phyloP scores from a whole-genome alignment of 1,140 invertebrate species.

The Saccostrea glomerata region DNA sequence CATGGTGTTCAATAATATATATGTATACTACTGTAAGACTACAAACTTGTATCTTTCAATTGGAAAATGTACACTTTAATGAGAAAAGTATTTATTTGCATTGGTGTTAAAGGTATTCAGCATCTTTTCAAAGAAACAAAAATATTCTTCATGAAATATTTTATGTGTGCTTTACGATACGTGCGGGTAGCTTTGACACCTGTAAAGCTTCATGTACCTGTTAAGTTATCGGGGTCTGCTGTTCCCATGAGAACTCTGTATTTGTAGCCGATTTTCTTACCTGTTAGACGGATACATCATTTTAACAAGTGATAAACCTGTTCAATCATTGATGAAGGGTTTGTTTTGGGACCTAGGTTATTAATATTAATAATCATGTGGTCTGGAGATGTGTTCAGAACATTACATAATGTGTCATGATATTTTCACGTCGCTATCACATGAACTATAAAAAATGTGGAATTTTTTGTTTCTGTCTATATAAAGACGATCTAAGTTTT shows the following conservation, averaged over 20 bases:
- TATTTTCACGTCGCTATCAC: neutral
- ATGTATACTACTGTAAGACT: no score
- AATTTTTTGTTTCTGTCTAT: neutral
- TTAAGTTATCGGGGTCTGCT: neutral
- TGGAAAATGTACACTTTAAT: no score
- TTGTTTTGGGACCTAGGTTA: neutral
- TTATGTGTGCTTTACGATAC: no score
- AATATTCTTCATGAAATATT: no score
- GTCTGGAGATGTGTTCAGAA: neutral
- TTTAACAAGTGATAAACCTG: neutral
- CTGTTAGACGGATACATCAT: neutral
- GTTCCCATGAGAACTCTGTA: neutral
- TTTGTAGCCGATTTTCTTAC: neutral
- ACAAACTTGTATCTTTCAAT: no score
- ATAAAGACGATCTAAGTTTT: slow-evolving; percentile 1
- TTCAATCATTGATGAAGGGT: neutral
- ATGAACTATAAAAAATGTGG: neutral
- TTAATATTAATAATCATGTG: neutral
- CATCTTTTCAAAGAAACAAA: no score
- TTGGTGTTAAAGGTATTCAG: no score
- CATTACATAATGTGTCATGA: neutral
- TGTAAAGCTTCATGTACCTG: no score
- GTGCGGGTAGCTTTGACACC: no score
- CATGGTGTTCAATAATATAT: no score
- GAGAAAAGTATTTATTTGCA: no score